These are phyloP conservation scores for Lasioglossum figueresi DNA, from an alignment of 2,888 invertebrate species.

Conservation along the genomic window DNA sequence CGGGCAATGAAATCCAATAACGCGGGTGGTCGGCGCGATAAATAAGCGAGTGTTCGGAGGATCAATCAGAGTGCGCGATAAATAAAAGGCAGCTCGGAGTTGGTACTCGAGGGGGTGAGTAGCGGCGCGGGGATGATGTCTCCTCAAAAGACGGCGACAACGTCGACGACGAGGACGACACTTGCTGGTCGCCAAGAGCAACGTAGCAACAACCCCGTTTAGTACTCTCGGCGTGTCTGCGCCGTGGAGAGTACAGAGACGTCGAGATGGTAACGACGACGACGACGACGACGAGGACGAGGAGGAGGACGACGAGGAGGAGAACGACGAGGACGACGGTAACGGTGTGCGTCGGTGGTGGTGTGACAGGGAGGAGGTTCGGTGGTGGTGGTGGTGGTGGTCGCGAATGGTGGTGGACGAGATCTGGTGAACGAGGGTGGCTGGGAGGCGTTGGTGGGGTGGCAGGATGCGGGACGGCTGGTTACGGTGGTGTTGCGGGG, in stretches of 20 bases:
- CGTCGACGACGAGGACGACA: constrained; percentile 74
- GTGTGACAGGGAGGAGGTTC: constrained; percentile 7
- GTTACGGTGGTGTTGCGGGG: constrained; percentile 78
- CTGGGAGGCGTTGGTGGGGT: constrained; percentile 66
- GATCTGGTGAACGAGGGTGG: constrained; percentile 64
- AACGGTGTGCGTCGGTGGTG: constrained; percentile 17
- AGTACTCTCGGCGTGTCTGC: constrained; percentile 74
- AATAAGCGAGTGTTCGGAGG: constrained; percentile 22
- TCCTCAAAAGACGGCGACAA: constrained; percentile 61
- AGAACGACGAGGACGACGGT: neutral
- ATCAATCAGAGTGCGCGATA: constrained; percentile 26
- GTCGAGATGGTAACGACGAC: constrained; percentile 53
- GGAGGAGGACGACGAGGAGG: too few species aligned
- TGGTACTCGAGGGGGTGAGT: neutral
- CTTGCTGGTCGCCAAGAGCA: constrained; percentile 78
- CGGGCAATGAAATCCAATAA: constrained; percentile 1
- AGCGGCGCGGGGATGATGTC: constrained; percentile 41
- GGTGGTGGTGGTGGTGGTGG: constrained; percentile 34
- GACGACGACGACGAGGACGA: constrained; percentile 26
- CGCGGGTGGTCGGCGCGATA: neutral
- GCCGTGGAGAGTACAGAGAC: constrained; percentile 69
- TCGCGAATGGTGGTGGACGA: constrained; percentile 60
- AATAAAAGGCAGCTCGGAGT: neutral
- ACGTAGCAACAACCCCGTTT: constrained; percentile 80
- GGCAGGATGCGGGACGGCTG: constrained; percentile 72